phyloP scores from a whole-genome alignment of 1,140 invertebrate genomes.

The Thaumetopoea pityocampa region DNA sequence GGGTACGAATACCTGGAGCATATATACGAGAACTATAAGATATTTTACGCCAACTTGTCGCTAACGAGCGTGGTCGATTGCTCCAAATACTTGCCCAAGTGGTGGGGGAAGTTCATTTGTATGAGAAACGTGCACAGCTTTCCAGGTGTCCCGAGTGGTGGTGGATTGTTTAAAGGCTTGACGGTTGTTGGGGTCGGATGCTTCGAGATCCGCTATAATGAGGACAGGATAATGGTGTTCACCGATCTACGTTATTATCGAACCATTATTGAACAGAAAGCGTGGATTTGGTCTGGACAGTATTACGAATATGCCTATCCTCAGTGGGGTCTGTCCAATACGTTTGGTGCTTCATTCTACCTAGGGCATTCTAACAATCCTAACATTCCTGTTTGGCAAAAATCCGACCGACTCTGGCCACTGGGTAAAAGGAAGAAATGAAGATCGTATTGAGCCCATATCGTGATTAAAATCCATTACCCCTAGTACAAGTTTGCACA shows the following conservation, averaged over 20 bases:
- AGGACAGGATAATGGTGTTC: slow-evolving; percentile 44
- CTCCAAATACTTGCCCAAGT: slow-evolving; percentile 45
- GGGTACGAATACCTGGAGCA: slow-evolving; percentile 36
- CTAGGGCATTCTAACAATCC: slow-evolving; percentile 19
- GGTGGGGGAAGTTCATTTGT: slow-evolving; percentile 59
- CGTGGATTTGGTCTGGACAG: slow-evolving; percentile 26
- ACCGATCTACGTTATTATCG: slow-evolving; percentile 50
- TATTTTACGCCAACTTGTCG: slow-evolving; percentile 12
- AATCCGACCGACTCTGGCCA: no score
- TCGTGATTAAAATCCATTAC: no score
- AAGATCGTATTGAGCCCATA: no score
- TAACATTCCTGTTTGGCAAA: slow-evolving; percentile 25
- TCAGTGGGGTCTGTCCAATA: slow-evolving; percentile 27
- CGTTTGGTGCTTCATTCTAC: slow-evolving; percentile 16
- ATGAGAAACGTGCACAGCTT: slow-evolving; percentile 24
- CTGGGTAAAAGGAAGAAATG: no score
- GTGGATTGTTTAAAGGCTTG: slow-evolving; percentile 15
- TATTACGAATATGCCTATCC: slow-evolving; percentile 57
- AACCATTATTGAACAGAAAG: slow-evolving; percentile 25
- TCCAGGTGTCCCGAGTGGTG: slow-evolving; percentile 34
- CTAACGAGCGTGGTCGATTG: slow-evolving; percentile 35
- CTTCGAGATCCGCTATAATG: slow-evolving; percentile 51
- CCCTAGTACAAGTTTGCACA: no score
- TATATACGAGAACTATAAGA: slow-evolving; percentile 45
- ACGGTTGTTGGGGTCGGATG: slow-evolving; percentile 34